These are phyloP conservation scores for Aurelia aurita complex sp. Pacific DNA, from an alignment of 30 jellyfish, hydroid and myxozoan genomes.

Conservation along the genomic window DNA sequence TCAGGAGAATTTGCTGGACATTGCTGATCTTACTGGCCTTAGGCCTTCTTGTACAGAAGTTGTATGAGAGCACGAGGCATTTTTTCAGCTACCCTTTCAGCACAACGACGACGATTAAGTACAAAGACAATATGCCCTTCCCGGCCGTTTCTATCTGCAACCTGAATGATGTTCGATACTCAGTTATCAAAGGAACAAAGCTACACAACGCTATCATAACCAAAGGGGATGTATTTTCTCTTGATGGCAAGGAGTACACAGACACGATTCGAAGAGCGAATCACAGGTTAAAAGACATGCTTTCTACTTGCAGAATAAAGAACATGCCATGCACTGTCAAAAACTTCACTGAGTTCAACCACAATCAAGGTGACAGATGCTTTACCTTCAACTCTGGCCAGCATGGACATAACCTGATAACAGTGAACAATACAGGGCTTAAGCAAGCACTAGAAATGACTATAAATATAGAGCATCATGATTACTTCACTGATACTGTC, in stretches of 20 bases:
- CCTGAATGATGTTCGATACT: constrained; percentile 78
- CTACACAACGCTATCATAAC: constrained; percentile 52
- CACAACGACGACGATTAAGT: constrained; percentile 82
- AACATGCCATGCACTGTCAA: constrained; percentile 44
- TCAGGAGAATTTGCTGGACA: constrained; percentile 85
- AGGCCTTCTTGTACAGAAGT: constrained; percentile 85
- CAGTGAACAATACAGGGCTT: constrained; percentile 58
- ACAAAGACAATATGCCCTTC: constrained; percentile 70
- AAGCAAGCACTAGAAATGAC: constrained; percentile 49
- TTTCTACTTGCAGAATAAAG: constrained; percentile 46
- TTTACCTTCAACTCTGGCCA: constrained; percentile 84
- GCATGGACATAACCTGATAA: constrained; percentile 17
- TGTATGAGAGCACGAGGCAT: constrained; percentile 83
- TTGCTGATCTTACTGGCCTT: constrained; percentile 72
- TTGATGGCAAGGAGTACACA: constrained; percentile 79
- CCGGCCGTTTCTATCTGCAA: constrained; percentile 97
- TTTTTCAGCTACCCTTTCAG: constrained; percentile 87
- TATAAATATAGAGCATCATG: constrained; percentile 75
- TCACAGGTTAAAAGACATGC: constrained; percentile 86
- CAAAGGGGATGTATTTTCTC: background rate
- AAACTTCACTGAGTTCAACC: constrained; percentile 76
- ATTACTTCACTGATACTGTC: constrained; percentile 66
- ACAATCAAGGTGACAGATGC: constrained; percentile 91
- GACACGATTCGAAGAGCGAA: constrained; percentile 73
- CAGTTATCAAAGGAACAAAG: constrained; percentile 68